These are phyloP conservation scores for Drosophila merina DNA, from an alignment of 2,888 invertebrate genomes.

Conservation along the genomic window DNA sequence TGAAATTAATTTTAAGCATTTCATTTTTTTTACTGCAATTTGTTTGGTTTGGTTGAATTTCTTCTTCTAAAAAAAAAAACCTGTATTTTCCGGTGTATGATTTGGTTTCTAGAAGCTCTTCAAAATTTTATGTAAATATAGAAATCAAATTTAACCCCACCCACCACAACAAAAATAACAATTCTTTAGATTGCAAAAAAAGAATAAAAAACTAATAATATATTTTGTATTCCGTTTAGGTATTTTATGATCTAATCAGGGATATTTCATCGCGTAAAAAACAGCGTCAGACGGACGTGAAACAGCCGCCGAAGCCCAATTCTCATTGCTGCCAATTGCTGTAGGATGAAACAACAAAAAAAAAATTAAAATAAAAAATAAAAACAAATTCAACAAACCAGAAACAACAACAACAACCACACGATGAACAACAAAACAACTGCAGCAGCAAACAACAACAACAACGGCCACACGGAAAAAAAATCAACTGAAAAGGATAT, in stretches of 20 bases:
- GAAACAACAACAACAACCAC: conserved; percentile 25
- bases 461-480: conserved; percentile 43
- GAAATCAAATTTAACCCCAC: conserved; percentile 22
- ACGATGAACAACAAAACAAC: conserved; percentile 22
- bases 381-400: conserved; percentile 16
- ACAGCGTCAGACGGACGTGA: conserved; percentile 83
- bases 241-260: conserved; percentile 85
- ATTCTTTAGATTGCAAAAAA: neutral
- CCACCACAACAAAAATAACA: conserved; percentile 25
- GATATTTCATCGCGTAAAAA: conserved; percentile 84
- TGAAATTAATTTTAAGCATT: conserved; percentile 5
- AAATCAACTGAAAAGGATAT: neutral
- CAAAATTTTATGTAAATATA: conserved; percentile 22
- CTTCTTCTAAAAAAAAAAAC: neutral
- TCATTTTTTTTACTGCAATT: conserved; percentile 16
- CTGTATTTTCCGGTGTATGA: conserved; percentile 17
- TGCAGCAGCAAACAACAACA: conserved; percentile 43
- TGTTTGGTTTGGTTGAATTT: conserved; percentile 15
- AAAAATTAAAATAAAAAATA: conserved; percentile 23
- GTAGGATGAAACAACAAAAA: conserved; percentile 67
- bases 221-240: conserved; percentile 65
- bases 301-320: conserved; percentile 84
- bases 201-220: neutral
- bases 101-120: conserved; percentile 29
- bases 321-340: conserved; percentile 84